Evolutionary conservation across 2,888 invertebrate species (phyloP).

Genomic region (Volucella inflata): DNA sequence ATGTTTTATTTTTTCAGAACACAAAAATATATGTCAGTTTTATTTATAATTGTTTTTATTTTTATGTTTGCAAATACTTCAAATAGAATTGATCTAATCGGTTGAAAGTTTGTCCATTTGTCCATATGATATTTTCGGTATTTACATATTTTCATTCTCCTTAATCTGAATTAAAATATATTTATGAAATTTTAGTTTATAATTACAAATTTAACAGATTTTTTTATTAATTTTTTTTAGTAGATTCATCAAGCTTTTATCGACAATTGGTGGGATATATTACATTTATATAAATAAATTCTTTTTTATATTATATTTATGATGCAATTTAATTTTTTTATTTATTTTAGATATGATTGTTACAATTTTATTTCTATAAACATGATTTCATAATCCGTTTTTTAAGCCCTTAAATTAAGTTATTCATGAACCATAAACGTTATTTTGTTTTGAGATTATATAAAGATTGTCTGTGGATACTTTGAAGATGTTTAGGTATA

Average conservation of each 20-base stretch:
- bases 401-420: neutral
- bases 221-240: neutral
- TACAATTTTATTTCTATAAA: constrained; percentile 1
- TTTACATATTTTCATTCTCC: no score
- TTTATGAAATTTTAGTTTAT: no score
- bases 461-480: constrained; percentile 59
- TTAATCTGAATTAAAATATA: no score
- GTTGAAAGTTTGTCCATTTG: no score
- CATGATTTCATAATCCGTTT: neutral
- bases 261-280: constrained; percentile 49
- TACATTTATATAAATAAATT: no score
- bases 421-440: no score
- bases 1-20: no score
- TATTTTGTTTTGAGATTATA: constrained; percentile 16
- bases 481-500: neutral
- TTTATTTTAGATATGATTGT: constrained; percentile 56
- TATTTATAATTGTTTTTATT: no score
- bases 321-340: neutral
- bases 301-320: neutral
- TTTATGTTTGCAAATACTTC: no score
- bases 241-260: neutral
- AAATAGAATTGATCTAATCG: no score
- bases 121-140: no score
- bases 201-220: neutral
- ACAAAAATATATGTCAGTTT: no score